These are phyloP conservation scores for Harpalus rubripes DNA, from an alignment of 2,888 invertebrate species.

Conservation along the genomic window DNA sequence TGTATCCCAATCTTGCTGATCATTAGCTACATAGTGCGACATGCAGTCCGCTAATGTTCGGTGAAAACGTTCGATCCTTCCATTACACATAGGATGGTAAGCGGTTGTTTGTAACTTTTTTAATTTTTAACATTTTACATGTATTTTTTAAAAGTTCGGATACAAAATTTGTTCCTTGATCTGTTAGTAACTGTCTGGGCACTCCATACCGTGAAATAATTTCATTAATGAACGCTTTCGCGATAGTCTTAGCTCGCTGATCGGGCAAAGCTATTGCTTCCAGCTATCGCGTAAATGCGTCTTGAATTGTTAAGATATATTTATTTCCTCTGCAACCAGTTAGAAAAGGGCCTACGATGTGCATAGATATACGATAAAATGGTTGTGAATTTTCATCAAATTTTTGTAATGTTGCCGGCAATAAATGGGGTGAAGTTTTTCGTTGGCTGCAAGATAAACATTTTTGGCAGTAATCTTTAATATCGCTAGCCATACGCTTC, in stretches of 20 bases:
- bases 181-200: constrained; percentile 40
- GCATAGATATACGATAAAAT: background rate
- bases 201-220: constrained; percentile 22
- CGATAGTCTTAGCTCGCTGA: constrained; percentile 17
- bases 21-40: too few species aligned
- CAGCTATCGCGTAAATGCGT: background rate
- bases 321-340: background rate
- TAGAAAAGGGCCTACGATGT: too few species aligned
- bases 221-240: constrained; percentile 21
- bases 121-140: too few species aligned
- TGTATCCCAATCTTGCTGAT: too few species aligned
- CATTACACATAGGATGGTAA: too few species aligned
- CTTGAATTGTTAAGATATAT: too few species aligned
- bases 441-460: too few species aligned
- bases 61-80: too few species aligned
- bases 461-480: constrained; percentile 30
- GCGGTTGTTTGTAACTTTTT: too few species aligned
- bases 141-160: constrained; percentile 66
- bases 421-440: too few species aligned
- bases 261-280: constrained; percentile 26
- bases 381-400: background rate
- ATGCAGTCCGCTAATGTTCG: too few species aligned
- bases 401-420: background rate
- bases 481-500: constrained; percentile 39
- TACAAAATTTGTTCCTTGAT: constrained; percentile 55